Percentiles rank a stretch among this genome's conserved stretches.
Evolutionary conservation across 1,140 invertebrate genomes (phyloP).

Genomic region (Daktulosphaira vitifoliae): DNA sequence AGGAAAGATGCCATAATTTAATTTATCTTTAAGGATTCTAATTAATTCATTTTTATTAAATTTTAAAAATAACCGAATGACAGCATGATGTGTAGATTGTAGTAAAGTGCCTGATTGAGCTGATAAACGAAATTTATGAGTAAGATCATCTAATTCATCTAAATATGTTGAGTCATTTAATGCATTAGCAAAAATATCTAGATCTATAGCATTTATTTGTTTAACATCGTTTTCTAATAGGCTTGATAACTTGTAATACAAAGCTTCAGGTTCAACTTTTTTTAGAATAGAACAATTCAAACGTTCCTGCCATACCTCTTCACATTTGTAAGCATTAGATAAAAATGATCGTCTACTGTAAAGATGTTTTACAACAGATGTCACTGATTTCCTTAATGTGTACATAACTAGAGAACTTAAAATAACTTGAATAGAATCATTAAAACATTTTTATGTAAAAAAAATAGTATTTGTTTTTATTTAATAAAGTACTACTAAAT

Average conservation of each 20-base stretch:
- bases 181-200: conserved; percentile 64
- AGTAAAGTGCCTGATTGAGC: conserved; percentile 58
- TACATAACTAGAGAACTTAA: background rate
- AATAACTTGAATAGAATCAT: too few species aligned
- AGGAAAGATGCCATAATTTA: conserved; percentile 83
- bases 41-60: conserved; percentile 54
- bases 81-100: conserved; percentile 72
- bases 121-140: conserved; percentile 60
- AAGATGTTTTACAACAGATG: background rate
- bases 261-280: conserved; percentile 53
- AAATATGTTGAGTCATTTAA: conserved; percentile 46
- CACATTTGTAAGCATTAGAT: conserved; percentile 57
- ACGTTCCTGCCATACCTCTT: conserved; percentile 55
- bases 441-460: too few species aligned
- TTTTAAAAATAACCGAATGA: conserved; percentile 58
- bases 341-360: conserved; percentile 46
- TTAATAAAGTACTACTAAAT: too few species aligned
- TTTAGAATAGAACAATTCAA: conserved; percentile 52
- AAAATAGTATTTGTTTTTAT: too few species aligned
- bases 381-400: background rate
- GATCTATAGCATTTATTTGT: conserved; percentile 55
- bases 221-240: conserved; percentile 48
- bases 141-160: conserved; percentile 59
- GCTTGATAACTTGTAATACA: conserved; percentile 56
- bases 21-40: conserved; percentile 63